Percentiles rank a stretch among this genome's conserved stretches.
Conservation (phyloP, 2,113 vertebrate species). For the Nesogale talazaci region DNA sequence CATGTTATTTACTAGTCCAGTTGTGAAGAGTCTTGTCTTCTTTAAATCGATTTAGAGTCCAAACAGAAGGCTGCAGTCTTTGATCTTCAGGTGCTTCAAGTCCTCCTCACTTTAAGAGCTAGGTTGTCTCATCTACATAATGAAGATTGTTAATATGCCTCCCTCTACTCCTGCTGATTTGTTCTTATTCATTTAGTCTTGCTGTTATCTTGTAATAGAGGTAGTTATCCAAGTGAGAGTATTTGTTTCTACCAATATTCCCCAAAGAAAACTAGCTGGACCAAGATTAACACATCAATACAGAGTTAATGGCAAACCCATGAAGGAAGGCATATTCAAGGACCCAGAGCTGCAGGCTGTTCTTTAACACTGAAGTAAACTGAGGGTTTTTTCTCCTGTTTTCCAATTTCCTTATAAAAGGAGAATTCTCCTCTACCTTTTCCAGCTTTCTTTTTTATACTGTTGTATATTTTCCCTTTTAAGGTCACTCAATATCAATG, state of each 20-base stretch:
- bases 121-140: no score
- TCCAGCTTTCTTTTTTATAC: neutral
- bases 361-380: neutral
- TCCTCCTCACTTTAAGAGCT: no score
- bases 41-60: no score
- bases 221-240: neutral
- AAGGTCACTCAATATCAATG: neutral
- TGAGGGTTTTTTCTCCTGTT: neutral
- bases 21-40: no score
- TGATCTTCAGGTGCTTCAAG: no score
- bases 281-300: neutral
- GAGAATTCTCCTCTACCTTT: neutral
- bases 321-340: neutral
- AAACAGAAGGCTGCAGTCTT: no score
- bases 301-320: neutral
- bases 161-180: no score
- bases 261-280: neutral
- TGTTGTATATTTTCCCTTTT: neutral
- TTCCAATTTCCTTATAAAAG: neutral
- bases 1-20: no score
- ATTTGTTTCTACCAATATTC: neutral
- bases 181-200: no score
- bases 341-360: neutral
- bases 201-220: neutral
- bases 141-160: no score